Base-by-base conservation (phyloP, 2,797 vertebrate genomes). In the Alcedo atthis region DNA sequence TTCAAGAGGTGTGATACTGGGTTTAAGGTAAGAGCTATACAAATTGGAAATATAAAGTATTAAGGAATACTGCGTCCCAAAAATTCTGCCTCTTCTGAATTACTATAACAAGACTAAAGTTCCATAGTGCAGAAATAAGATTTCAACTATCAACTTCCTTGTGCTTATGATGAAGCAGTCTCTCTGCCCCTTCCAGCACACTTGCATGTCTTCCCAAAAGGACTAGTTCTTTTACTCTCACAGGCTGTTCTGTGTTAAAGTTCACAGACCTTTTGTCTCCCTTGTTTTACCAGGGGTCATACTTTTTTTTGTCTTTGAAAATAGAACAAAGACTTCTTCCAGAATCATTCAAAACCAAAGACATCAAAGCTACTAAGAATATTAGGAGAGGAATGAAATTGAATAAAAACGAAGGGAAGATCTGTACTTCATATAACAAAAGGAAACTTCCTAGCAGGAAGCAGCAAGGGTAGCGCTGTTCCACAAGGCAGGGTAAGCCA, bases 321-420 rank as follows among this genome's bases (percentile, higher is more conserved):
- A 40, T 2, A 78, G 15, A 71, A 42, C 20, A 20, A 14, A 55
- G 69, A 42, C 8, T 42, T 68, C 10, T 49, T 63, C 40, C 45
- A 12, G 12, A 87, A 79, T 40, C 26, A 18, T 4, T 2, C 15
- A 85, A 90, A 68, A 61, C 11, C 7, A 42, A 49, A 37, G 15
- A 28, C 15, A 82, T 53, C 16, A 28, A 66, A 78, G n/a, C 25
- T 51, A 37, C 19, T 58, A 28, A 10, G 5, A 45, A 1, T 45
- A 25, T 33, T 35, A 54, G 15, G 7, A 77, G 0, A 1, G 2
- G 6, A 74, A 33, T 1, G 0, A 5, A 85, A 61, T 2, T 40
- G 12, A 78, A 59, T 5, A n/a, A 68, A 59, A 59, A 19, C 4
- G 9, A 55, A 26, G 8, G 35, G 2, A 18, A 35, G 2, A 16